Percentiles rank a stretch among this genome's conserved stretches.
Conservation (phyloP, 2,113 vertebrate species). For the Peromyscus maniculatus region DNA sequence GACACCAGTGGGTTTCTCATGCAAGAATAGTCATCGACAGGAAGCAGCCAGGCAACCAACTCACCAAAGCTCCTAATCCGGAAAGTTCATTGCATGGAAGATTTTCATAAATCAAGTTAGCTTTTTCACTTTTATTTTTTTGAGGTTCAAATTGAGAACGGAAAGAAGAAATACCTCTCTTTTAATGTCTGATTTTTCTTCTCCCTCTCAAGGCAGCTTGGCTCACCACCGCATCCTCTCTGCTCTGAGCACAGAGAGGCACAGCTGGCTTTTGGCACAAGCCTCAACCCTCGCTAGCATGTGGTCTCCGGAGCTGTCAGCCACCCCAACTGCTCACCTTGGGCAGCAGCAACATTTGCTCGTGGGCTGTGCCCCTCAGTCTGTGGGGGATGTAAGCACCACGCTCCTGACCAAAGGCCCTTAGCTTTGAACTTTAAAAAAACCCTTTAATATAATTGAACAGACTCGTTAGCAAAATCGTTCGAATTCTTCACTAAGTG, state of each 20-base stretch:
- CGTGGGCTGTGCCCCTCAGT: accelerated
- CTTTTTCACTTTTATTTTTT: background rate
- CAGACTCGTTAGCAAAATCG: background rate
- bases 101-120: too few relatives aligned
- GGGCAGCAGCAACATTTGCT: background rate
- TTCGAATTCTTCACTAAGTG: too few relatives aligned
- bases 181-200: accelerated
- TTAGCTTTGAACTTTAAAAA: background rate
- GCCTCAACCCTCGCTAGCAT: accelerated
- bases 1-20: background rate
- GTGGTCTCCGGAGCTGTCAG: background rate
- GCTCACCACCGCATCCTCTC: accelerated
- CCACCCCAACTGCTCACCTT: background rate
- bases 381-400: background rate
- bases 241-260: background rate
- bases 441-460: background rate
- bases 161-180: background rate
- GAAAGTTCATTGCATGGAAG: accelerated
- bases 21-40: background rate
- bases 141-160: background rate
- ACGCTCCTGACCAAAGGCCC: accelerated
- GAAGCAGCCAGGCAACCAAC: accelerated
- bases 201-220: accelerated
- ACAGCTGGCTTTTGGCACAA: background rate
- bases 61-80: accelerated